Evolutionary conservation across 2,797 vertebrate species (phyloP), one percentile per base, ranked within the genome.

Genomic region (Spinibarbus caldwelli): DNA sequence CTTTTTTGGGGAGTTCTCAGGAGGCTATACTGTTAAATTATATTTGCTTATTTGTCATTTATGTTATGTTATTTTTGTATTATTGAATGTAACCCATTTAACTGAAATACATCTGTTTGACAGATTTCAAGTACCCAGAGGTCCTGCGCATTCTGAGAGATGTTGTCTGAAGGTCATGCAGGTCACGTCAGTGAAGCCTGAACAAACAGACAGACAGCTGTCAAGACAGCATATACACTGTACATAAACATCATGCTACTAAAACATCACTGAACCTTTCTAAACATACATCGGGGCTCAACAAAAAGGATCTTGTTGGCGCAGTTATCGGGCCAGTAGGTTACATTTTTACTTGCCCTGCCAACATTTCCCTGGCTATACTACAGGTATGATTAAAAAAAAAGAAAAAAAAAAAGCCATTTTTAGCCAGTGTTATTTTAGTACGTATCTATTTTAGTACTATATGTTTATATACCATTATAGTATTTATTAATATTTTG

Each of bases 121-220:
- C 31, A n/a, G 73, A 77, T 34, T 75, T 31, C 10, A 78, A 41
- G 23, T 41, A 41, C 34, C 2, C 7, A 4, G 26, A 59, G 67
- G 11, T 4, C 17, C 15, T n/a, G 2, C 15, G 41, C 26, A 45
- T 62, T 82, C 36, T n/a, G n/a, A n/a, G 68, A 71, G 5, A 23
- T 10, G 4, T 45, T 10, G 4, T 45, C 70, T n/a, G 54, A 81
- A 57, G 72, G 41, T 47, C 36, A 78, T 36, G 26, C 78, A 43
- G 62, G 78, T 38, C 31, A 66, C 14, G 19, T 57, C 15, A 82
- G n/a, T 47, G 47, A 73, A 78, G 9, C 57, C 45, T 43, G 75
- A 80, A 59, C 80, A 82, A 80, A 68, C 54, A 72, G 7, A n/a
- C n/a, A n/a, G n/a, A 36, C 70, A 62, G 68, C 80, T 73, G 80